Evolutionary conservation across 2,797 vertebrate genomes (phyloP), one percentile per base, ranked within the genome.

Genomic region (Labeo calbasu): DNA sequence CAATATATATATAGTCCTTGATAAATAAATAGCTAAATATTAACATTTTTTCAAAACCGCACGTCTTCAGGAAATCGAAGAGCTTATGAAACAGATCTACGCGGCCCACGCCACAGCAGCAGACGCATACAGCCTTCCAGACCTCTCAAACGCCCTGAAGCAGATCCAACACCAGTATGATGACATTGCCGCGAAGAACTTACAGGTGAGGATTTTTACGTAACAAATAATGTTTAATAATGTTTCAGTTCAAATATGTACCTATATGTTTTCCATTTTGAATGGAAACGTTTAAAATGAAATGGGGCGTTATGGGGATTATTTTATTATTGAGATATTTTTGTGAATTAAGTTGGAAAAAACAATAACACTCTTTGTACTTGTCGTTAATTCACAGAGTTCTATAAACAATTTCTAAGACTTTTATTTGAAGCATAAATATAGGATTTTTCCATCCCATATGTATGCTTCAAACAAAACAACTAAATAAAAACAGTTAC

Each of bases 81-180:
- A 96, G 87, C 93, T 95, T 66, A 92, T 95, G 93, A 93, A 94
- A 66, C 93, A 94, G 90, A 95, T 96, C 84, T 95, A 95, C 69
- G 69, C 88, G 28, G 92, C 92, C 85, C 90, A 93, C 0, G 89
- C 86, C 72, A 83, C 90, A 1, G 91, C 91, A 10, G 9, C 91
- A 82, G 92, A 93, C 84, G 90, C 89, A 0, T 95, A 91, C 88
- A 77, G 90, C 69, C 88, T 94, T 40, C 94, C 84, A 0, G 94
- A 97, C 88, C 94, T 97, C 81, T 93, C 92, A 70, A 81, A 89
- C 87, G 96, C 96, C 86, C 87, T 96, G 86, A 96, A 96, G 89
- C 96, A 97, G 92, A 94, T 95, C 82, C 95, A 95, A 89, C 92
- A 84, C 68, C 91, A 96, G 85, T 95, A 96, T 83, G 95, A 96